Evolutionary conservation across 37 sponge, comb jelly and placozoan species (phyloP), one percentile per base, ranked within the genome.

Genomic region (Agelas oroides): DNA sequence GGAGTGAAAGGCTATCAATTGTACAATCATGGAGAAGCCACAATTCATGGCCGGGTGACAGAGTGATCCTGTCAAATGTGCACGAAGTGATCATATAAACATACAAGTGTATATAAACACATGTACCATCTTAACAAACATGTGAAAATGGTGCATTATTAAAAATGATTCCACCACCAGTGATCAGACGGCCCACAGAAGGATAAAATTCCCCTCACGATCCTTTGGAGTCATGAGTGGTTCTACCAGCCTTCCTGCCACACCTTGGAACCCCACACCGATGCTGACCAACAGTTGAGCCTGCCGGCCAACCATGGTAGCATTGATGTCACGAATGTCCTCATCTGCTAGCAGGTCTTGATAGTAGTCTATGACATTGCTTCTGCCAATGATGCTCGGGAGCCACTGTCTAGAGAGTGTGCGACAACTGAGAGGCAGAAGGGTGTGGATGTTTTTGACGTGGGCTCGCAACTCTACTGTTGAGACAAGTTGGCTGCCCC

Each of bases 321-420:
- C 34, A 6, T 25, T 16, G 32, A 93, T 93, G 18, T 57, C 30
- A 32, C 53, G 52, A 16, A 86, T 40, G 8, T 88, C 86, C 24
- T 93, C 79, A 0, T 89, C 83, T 28, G 57, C 57, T 6, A 88
- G 59, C 20, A 84, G 59, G 5, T 85, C 86, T 38, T 46, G 71
- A 68, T 83, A 87, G 28, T 83, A 76, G 59, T 93, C 89, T 25
- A 88, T 88, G 56, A 63, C 89, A 70, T 88, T 93, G 69, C 68
- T 86, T 8, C 93, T 82, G 30, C 93, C 93, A 3, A 93, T 84
- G 82, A 93, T 85, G 58, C 77, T 86, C 33, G 93, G 93, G 20
- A 88, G 79, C 93, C 93, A 93, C 28, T 93, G 93, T 14, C 79
- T 59, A 5, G 93, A 89, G 18, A 93, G 63, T 21, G 58, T 64